Conservation (phyloP, 1,140 invertebrate genomes). For the Hylaeus volcanicus region DNA sequence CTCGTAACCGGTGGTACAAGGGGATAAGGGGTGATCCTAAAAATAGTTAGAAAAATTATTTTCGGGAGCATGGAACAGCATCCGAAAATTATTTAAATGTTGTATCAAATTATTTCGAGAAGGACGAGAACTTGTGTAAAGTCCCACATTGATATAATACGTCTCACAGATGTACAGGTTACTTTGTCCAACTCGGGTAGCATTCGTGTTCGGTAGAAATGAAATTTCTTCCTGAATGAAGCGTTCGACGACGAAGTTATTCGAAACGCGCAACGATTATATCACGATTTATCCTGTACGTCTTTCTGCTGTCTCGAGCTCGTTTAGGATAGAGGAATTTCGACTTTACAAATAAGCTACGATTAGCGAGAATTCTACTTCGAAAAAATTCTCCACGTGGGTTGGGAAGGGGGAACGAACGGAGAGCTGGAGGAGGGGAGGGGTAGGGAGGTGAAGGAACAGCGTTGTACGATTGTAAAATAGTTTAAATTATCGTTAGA, state of each 20-base stretch:
- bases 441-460: not conserved
- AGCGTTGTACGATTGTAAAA: conserved; percentile 41
- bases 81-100: too few species aligned
- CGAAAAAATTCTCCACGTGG: not conserved
- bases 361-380: not conserved
- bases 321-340: conserved; percentile 2
- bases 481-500: conserved; percentile 33
- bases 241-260: not conserved
- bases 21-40: too few species aligned
- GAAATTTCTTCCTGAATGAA: too few species aligned
- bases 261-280: not conserved
- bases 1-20: too few species aligned
- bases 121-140: too few species aligned
- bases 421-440: too few species aligned
- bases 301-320: conserved; percentile 9
- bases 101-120: too few species aligned
- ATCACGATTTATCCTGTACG: not conserved
- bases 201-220: not conserved
- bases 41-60: too few species aligned
- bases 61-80: too few species aligned
- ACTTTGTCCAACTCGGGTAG: not conserved
- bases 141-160: too few species aligned
- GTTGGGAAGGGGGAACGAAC: too few species aligned
- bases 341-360: not conserved
- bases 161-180: too few species aligned